Evolutionary conservation across 64 coral and sea anemone species (phyloP), one percentile per base, ranked within the genome.

Genomic region (Astreopora myriophthalma): DNA sequence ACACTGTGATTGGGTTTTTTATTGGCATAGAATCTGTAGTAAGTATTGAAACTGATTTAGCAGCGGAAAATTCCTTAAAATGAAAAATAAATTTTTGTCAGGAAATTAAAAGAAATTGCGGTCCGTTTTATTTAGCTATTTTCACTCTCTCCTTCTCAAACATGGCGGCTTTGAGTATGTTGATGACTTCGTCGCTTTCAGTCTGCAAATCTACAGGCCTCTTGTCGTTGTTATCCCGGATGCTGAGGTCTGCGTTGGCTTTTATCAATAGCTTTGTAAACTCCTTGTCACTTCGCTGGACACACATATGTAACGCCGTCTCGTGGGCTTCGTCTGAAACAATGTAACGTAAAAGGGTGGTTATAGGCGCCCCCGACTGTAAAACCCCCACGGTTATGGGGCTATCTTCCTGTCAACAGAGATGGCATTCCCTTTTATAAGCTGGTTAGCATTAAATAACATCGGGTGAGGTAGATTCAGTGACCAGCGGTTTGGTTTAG

Each of bases 281-380:
- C 24, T 49, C 14, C 2, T 25, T 74, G 70, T 87, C 85, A 27
- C 73, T 22, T 23, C 48, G 34, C 24, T 71, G 85, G 1, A 87
- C 70, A 48, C 85, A 73, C 85, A 87, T 73, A 67, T 87, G 85
- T 49, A 87, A 74, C 33, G 85, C 24, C 11, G 85, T 72, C 85
- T 87, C 85, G 14, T 87, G 39, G 19, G 36, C 31, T 0, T 72
- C 65, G 4, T 51, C 85, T 87, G 38, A 16, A 87, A 72, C 20
- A 13, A 48, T 51, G 37, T 14, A 51, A 48, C 44, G 12, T 10
- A 11, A 46, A 46, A 46, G 3, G 4, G 3, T 46, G 51, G 3
- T 55, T 13, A 55, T 55, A 16, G 3, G 51, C 10, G 51, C 51
- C 3, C 1, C 16, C 16, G n/a, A n/a, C n/a, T n/a, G n/a, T n/a